phyloP scores from a whole-genome alignment of 1,140 invertebrate species.

The Drusus annulatus region DNA sequence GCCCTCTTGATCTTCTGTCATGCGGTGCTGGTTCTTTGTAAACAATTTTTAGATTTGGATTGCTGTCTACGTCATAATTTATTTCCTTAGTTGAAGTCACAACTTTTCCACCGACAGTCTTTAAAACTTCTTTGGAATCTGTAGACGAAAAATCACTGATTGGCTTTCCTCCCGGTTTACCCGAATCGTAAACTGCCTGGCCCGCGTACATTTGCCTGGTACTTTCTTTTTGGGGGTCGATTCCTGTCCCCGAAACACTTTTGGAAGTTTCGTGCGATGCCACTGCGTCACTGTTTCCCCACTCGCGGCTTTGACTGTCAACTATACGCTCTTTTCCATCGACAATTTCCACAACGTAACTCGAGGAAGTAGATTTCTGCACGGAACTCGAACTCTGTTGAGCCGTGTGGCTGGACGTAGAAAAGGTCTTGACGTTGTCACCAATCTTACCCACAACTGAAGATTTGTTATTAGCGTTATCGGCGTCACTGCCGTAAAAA shows the following conservation, averaged over 20 bases:
- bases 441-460: slow-evolving; percentile 63
- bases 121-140: slow-evolving; percentile 53
- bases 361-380: slow-evolving; percentile 72
- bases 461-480: slow-evolving; percentile 11
- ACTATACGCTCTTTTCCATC: slow-evolving; percentile 76
- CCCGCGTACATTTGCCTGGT: slow-evolving; percentile 70
- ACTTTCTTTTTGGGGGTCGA: slow-evolving; percentile 70
- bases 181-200: slow-evolving; percentile 71
- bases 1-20: slow-evolving; percentile 6
- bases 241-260: slow-evolving; percentile 69
- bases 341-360: slow-evolving; percentile 73
- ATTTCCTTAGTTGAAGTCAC: slow-evolving; percentile 52
- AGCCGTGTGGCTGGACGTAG: slow-evolving; percentile 64
- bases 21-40: slow-evolving; percentile 14
- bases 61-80: slow-evolving; percentile 42
- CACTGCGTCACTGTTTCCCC: slow-evolving; percentile 68
- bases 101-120: slow-evolving; percentile 52
- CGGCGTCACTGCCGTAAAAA: slow-evolving; percentile 43
- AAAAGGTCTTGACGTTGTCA: slow-evolving; percentile 62
- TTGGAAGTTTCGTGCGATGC: slow-evolving; percentile 70
- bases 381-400: slow-evolving; percentile 67
- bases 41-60: slow-evolving; percentile 27
- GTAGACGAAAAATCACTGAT: slow-evolving; percentile 52
- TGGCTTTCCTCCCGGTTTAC: slow-evolving; percentile 66
- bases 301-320: slow-evolving; percentile 72